These are phyloP conservation scores for Calyptommatus sinebrachiatus DNA, from an alignment of 2,113 vertebrate genomes.

Conservation along the genomic window DNA sequence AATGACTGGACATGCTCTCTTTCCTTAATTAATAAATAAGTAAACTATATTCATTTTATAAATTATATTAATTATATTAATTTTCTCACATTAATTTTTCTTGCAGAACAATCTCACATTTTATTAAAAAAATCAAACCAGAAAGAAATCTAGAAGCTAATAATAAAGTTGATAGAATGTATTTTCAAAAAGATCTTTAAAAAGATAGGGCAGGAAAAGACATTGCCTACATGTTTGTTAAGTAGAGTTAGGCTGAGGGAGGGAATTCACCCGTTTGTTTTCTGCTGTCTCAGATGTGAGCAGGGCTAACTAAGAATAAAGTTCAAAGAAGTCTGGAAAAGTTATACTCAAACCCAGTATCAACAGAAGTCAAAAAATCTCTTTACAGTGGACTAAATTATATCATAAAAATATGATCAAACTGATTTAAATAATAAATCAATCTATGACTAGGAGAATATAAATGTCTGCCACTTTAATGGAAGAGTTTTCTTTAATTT, in stretches of 20 bases:
- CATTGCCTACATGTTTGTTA: neutral
- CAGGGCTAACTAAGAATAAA: constrained; percentile 2
- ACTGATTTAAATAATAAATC: constrained; percentile 1
- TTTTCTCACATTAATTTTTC: no score
- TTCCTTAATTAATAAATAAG: neutral
- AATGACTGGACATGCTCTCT: neutral
- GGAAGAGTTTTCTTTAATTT: no score
- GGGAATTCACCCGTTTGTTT: neutral
- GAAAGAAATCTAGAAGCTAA: constrained; percentile 5
- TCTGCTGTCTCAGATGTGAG: constrained; percentile 24
- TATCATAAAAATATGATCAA: constrained; percentile 18
- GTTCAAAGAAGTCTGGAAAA: constrained; percentile 14
- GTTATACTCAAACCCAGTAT: neutral
- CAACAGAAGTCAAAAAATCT: constrained; percentile 8
- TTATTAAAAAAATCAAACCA: no score
- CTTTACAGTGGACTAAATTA: neutral
- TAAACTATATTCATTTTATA: no score
- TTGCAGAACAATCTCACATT: no score
- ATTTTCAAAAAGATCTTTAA: neutral
- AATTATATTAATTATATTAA: no score
- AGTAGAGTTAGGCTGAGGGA: neutral
- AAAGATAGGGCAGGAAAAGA: neutral
- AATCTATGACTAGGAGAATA: no score
- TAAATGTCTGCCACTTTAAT: no score
- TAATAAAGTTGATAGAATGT: neutral